Conservation (phyloP, 2,113 vertebrate genomes). For the Gambusia affinis region DNA sequence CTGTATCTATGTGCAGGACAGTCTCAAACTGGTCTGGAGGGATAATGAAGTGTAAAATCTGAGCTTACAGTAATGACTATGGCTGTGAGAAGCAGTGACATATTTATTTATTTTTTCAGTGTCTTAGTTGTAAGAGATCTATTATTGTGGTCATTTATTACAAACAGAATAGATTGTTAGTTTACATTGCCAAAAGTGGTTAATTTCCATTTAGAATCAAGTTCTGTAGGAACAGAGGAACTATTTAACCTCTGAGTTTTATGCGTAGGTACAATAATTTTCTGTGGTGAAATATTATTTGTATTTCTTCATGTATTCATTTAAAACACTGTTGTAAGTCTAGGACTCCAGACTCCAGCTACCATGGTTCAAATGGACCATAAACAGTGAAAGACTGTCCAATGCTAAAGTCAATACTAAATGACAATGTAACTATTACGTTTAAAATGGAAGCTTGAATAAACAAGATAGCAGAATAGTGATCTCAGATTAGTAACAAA, state of each 20-base stretch:
- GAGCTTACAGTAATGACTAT: conserved; percentile 7
- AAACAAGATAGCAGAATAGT: not conserved
- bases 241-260: not conserved
- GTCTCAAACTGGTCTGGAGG: conserved; percentile 33
- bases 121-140: too few species aligned
- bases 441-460: not conserved
- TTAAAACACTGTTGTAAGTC: not conserved
- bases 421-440: not conserved
- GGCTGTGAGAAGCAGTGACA: conserved; percentile 12
- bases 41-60: conserved; percentile 36
- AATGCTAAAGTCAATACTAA: too few species aligned
- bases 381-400: not conserved
- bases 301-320: not conserved
- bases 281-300: not conserved
- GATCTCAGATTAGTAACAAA: not conserved
- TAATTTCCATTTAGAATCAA: too few species aligned
- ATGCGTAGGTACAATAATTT: not conserved
- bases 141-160: too few species aligned
- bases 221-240: too few species aligned
- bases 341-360: not conserved
- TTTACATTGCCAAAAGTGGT: too few species aligned
- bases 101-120: conserved; percentile 7
- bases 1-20: conserved; percentile 16
- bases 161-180: too few species aligned
- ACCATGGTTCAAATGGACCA: not conserved